Percentiles rank a stretch among this genome's conserved stretches.
These are phyloP conservation scores for Bungarus multicinctus DNA, from an alignment of 2,113 vertebrate genomes.

Conservation along the genomic window DNA sequence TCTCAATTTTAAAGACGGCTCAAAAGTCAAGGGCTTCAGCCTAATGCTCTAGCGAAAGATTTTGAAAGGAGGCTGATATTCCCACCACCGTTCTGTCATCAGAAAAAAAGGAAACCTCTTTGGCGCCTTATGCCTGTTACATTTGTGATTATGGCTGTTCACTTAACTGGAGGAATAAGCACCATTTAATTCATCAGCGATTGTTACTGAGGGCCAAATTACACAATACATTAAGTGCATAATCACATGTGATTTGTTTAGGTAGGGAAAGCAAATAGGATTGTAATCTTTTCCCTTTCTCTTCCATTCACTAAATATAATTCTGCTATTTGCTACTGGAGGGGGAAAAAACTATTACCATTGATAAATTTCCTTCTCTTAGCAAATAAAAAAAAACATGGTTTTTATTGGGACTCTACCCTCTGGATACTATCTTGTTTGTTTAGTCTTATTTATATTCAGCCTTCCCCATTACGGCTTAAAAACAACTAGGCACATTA, in stretches of 20 bases:
- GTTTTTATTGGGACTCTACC: neutral
- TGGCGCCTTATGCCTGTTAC: neutral
- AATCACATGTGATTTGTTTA: neutral
- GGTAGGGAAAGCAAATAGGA: neutral
- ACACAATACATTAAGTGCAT: neutral
- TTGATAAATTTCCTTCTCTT: neutral
- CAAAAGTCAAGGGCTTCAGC: conserved; percentile 29
- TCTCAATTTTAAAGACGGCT: conserved; percentile 21
- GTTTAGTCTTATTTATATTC: neutral
- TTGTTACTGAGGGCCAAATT: neutral
- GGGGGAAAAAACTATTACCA: neutral
- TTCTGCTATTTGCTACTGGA: neutral
- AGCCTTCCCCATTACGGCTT: too few relatives aligned
- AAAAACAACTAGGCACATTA: neutral
- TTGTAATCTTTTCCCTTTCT: neutral
- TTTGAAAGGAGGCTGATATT: neutral
- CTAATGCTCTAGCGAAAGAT: neutral
- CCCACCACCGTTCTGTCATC: neutral
- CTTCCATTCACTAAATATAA: neutral
- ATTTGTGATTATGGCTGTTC: neutral
- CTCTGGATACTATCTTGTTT: neutral
- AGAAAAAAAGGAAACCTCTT: neutral
- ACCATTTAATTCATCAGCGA: neutral
- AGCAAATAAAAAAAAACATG: neutral
- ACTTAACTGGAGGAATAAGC: neutral